Evolutionary conservation across 2,113 vertebrate genomes (phyloP).

Genomic region (Typhlomys cinereus): DNA sequence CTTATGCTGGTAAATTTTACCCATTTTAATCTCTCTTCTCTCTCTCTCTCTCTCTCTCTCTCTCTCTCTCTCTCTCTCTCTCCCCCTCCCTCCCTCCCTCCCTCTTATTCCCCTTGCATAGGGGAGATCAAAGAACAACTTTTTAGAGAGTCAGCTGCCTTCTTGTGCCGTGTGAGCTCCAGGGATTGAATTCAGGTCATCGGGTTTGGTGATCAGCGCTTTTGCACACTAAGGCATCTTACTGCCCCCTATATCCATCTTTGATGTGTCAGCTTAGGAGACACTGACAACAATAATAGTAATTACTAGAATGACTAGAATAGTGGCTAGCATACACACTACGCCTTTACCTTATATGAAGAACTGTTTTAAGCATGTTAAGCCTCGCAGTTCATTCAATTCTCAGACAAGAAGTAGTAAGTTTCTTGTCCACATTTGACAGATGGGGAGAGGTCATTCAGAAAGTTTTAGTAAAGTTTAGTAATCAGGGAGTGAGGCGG

Average conservation of each 20-base stretch:
- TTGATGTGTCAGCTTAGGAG: too few relatives aligned
- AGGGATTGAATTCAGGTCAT: too few relatives aligned
- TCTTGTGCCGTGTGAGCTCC: too few relatives aligned
- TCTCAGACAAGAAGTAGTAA: background rate
- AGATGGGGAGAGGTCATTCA: conserved; percentile 5
- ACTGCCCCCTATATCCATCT: too few relatives aligned
- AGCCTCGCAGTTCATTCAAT: conserved; percentile 31
- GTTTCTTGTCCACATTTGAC: background rate
- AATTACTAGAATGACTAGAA: conserved; percentile 36
- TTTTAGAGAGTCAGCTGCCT: too few relatives aligned
- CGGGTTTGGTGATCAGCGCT: too few relatives aligned
- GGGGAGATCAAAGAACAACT: too few relatives aligned
- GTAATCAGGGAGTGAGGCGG: background rate
- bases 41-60: too few relatives aligned
- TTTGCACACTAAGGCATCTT: too few relatives aligned
- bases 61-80: too few relatives aligned
- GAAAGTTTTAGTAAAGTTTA: background rate
- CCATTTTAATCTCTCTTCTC: background rate
- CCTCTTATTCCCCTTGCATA: too few relatives aligned
- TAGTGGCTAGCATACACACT: background rate
- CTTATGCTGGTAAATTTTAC: background rate
- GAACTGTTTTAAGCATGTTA: conserved; percentile 1
- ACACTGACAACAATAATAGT: background rate
- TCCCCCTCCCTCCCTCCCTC: too few relatives aligned
- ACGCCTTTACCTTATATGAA: conserved; percentile 11